phyloP scores from a whole-genome alignment of 2,797 vertebrate species.

The Gymnoscopelus microlampas region DNA sequence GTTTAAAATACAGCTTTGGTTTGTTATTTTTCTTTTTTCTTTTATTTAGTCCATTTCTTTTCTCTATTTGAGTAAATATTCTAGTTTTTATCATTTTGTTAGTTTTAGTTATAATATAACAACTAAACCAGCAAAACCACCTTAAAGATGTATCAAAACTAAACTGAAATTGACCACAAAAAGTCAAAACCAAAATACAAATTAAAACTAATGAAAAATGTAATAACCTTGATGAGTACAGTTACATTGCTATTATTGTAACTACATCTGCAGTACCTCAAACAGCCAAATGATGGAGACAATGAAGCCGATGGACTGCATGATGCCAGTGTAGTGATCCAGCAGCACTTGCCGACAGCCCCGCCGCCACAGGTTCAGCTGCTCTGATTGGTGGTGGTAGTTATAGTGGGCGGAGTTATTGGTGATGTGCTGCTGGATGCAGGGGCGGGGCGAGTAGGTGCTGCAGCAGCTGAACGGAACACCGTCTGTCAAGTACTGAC shows the following conservation, averaged over 20 bases:
- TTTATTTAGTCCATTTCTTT: no score
- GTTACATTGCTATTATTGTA: background rate
- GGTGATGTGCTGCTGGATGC: constrained; percentile 87
- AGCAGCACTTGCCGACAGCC: constrained; percentile 87
- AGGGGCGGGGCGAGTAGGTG: constrained; percentile 85
- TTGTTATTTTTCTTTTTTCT: no score
- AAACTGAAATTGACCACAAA: no score
- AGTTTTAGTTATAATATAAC: no score
- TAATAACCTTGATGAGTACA: no score
- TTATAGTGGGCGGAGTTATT: constrained; percentile 84
- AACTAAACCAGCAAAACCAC: no score
- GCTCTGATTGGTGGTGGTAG: constrained; percentile 80
- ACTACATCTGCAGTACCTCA: constrained; percentile 78
- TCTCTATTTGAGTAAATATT: no score
- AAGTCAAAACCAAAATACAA: no score
- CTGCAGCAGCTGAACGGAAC: constrained; percentile 94
- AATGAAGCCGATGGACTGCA: constrained; percentile 83
- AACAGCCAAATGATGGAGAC: constrained; percentile 89
- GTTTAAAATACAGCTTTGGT: no score
- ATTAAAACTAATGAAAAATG: no score
- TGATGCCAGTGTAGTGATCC: constrained; percentile 85
- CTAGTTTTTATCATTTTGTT: no score
- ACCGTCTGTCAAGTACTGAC: constrained; percentile 84
- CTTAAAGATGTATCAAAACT: no score
- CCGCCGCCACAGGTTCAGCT: constrained; percentile 86